phyloP scores from a whole-genome alignment of 2,797 vertebrate species.

The Hydrocynus forskahlii region DNA sequence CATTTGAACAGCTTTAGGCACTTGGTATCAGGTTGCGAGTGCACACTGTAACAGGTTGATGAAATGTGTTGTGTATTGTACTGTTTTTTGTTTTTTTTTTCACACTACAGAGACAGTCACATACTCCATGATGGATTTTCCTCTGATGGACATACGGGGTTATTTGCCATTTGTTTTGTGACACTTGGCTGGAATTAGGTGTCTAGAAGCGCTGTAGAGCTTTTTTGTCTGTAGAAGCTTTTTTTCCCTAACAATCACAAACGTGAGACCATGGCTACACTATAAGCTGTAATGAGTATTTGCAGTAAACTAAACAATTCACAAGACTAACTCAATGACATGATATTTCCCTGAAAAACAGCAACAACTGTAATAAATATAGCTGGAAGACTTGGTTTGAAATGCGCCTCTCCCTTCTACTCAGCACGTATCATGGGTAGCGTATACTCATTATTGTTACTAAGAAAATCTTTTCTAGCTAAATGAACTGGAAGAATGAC shows the following conservation, averaged over 20 bases:
- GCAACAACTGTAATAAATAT: conserved; percentile 40
- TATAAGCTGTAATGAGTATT: not conserved
- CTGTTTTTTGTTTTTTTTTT: not conserved
- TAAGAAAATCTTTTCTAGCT: not conserved
- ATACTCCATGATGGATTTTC: not conserved
- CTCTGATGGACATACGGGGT: not conserved
- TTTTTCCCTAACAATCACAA: conserved; percentile 6
- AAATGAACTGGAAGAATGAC: not conserved
- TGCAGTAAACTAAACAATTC: conserved; percentile 27
- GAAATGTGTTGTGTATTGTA: not conserved
- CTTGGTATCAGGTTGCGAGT: conserved; percentile 33
- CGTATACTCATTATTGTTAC: not conserved
- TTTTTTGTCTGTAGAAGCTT: too few species aligned
- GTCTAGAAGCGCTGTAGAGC: not conserved
- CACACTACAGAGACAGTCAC: not conserved
- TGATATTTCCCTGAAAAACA: conserved; percentile 42
- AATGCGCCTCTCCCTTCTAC: conserved; percentile 18
- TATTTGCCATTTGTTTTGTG: not conserved
- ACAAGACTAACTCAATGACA: conserved; percentile 18
- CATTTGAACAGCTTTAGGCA: conserved; percentile 53
- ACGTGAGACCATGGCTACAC: not conserved
- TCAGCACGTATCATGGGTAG: not conserved
- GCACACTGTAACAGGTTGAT: conserved; percentile 7
- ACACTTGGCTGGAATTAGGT: not conserved
- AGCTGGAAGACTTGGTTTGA: conserved; percentile 53